phyloP scores from a whole-genome alignment of 2,888 invertebrate species.

The Cryptocephalus moraei region DNA sequence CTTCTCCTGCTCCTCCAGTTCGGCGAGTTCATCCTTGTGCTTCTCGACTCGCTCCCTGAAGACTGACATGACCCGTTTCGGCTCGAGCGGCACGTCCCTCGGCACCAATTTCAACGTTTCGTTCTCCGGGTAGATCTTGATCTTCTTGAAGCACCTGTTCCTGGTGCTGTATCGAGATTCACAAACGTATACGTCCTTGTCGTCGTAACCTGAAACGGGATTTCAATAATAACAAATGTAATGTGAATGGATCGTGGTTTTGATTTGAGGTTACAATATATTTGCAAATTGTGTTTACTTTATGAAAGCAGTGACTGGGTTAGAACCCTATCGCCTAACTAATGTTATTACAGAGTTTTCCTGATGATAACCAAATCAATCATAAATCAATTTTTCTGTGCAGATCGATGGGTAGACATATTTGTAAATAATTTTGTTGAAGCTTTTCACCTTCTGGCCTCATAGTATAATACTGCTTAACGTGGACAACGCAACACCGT shows the following conservation, averaged over 20 bases:
- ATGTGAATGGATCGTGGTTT: no score
- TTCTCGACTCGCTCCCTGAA: conserved; percentile 86
- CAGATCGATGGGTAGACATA: no score
- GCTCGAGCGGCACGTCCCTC: conserved; percentile 67
- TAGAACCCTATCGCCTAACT: no score
- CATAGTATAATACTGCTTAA: conserved; percentile 87
- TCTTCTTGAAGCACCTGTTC: conserved; percentile 84
- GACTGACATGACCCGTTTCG: conserved; percentile 83
- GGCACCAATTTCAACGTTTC: conserved; percentile 53
- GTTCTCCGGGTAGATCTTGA: conserved; percentile 67
- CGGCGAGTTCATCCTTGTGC: conserved; percentile 80
- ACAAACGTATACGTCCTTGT: conserved; percentile 94
- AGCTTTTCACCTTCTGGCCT: conserved; percentile 58
- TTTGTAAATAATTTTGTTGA: no score
- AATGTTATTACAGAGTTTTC: no score
- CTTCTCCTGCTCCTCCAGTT: conserved; percentile 72
- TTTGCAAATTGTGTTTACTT: no score
- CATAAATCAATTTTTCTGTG: no score
- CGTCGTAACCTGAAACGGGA: conserved; percentile 53
- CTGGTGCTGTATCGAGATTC: conserved; percentile 88
- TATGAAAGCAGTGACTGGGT: no score
- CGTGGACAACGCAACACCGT: conserved; percentile 86
- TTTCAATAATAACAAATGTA: no score
- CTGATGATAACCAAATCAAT: no score
- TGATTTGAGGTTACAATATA: no score